phyloP scores from a whole-genome alignment of 2,888 invertebrate genomes.

The Eugnorisma glareosa region DNA sequence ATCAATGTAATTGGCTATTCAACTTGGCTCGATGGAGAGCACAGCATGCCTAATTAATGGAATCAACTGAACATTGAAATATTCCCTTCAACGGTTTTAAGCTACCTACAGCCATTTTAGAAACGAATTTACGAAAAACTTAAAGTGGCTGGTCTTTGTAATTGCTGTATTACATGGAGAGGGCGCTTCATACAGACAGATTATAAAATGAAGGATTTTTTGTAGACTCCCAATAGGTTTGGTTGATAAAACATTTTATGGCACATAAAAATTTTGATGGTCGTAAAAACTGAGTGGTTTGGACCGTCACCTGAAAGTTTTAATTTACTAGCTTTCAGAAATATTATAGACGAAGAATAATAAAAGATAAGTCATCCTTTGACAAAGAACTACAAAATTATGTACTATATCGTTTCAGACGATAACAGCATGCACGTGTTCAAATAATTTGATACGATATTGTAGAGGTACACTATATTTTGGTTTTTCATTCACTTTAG shows the following conservation, averaged over 20 bases:
- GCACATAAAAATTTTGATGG: constrained; percentile 51
- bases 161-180: constrained; percentile 45
- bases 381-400: too few species aligned
- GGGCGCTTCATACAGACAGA: constrained; percentile 16
- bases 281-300: constrained; percentile 57
- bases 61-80: constrained; percentile 89
- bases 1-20: constrained; percentile 90
- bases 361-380: constrained; percentile 13
- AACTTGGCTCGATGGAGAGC: constrained; percentile 85
- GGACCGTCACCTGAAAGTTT: constrained; percentile 58
- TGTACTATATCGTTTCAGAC: neutral
- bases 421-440: neutral
- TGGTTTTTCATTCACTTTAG: too few species aligned
- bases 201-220: constrained; percentile 24
- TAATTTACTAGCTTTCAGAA: constrained; percentile 41
- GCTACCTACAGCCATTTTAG: constrained; percentile 73
- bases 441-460: neutral
- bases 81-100: constrained; percentile 82
- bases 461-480: neutral
- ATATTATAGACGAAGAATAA: constrained; percentile 17
- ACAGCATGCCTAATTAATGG: constrained; percentile 87
- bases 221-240: constrained; percentile 23
- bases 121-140: constrained; percentile 77
- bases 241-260: constrained; percentile 50
- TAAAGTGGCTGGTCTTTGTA: constrained; percentile 61